Conservation (phyloP, 2,113 vertebrate genomes). For the Telmatochromis sp. region DNA sequence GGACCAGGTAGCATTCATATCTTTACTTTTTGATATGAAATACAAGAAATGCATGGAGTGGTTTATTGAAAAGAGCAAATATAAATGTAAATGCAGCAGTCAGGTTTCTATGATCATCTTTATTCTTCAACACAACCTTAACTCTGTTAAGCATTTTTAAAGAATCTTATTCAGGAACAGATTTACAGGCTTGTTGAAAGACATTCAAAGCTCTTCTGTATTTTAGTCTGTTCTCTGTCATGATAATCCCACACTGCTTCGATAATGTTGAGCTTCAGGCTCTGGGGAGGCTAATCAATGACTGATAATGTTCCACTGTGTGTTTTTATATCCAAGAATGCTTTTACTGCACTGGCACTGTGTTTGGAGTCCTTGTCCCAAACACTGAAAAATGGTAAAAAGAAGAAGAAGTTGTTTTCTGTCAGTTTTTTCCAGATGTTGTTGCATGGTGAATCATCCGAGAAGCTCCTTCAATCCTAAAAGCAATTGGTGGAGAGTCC, state of each 20-base stretch:
- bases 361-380: neutral
- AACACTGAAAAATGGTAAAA: neutral
- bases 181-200: neutral
- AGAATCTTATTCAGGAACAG: rapidly evolving
- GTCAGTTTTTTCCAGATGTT: neutral
- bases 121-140: neutral
- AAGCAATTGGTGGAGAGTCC: neutral
- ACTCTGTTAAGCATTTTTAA: rapidly evolving
- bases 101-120: rapidly evolving
- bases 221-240: neutral
- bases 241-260: neutral
- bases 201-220: neutral
- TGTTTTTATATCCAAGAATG: neutral
- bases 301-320: neutral
- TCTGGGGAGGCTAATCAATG: neutral
- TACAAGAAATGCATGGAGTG: neutral
- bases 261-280: neutral
- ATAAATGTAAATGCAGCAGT: neutral
- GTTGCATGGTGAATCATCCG: neutral
- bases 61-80: neutral
- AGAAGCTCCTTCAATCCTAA: neutral
- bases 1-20: rapidly evolving
- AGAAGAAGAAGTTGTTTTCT: rapidly evolving
- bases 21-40: neutral
- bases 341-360: neutral